Evolutionary conservation across 37 sponge, comb jelly and placozoan genomes (phyloP), one percentile per base, ranked within the genome.

Genomic region (Lycopodina hypogea): DNA sequence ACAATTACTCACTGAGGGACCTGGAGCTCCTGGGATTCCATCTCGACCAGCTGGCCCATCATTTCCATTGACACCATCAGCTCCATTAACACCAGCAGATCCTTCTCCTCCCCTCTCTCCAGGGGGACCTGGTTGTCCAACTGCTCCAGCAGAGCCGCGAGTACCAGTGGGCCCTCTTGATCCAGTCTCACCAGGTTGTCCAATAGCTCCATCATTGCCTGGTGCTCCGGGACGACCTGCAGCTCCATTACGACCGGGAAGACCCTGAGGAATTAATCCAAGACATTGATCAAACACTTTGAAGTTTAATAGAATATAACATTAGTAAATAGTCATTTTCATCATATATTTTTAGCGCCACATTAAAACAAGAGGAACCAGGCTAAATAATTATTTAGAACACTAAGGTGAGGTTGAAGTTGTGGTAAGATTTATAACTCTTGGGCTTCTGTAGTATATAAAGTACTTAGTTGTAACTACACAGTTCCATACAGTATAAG

Each of bases 151-250:
- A 28, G 57, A 7, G 4, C 90, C 90, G 3, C 79, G 79, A 18
- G 80, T 22, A 11, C 89, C 89, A 50, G 84, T 3, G 6, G 79
- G 63, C 33, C 89, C 90, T 35, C 81, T 63, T 26, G 82, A 4
- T 56, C 90, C 90, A 38, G 81, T 38, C 11, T 80, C 81, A 17
- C 90, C 90, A 26, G 80, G 90, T 3, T 22, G 18, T 37, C 90
- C 90, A 70, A 59, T 37, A 7, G 59, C 82, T 61, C 90, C 90
- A 30, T 51, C 28, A 3, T 50, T 23, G 0, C 90, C 90, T 35
- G 75, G 65, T 4, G 41, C 37, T 38, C 90, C 90, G 56, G 78
- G 70, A n/a, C 51, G 58, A 42, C 90, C 90, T 71, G 75, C 71
- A 68, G 48, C 69, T 38, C 86, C 86, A 53, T 75, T n/a, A 3